These are phyloP conservation scores for Napeogenes sylphis DNA, from an alignment of 2,888 invertebrate species.

Conservation along the genomic window DNA sequence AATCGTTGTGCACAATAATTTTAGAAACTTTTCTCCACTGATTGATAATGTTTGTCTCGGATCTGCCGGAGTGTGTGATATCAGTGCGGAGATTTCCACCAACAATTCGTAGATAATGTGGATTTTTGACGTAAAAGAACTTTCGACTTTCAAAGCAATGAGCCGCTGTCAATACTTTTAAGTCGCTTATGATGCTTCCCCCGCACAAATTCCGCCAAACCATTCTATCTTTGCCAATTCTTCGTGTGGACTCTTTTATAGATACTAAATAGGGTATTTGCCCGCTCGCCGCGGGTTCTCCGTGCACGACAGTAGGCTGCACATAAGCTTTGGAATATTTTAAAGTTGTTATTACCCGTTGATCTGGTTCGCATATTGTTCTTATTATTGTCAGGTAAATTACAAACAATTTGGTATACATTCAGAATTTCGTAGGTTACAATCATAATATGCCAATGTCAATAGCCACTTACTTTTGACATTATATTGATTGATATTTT, in stretches of 20 bases:
- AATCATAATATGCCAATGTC: not conserved
- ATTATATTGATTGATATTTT: not conserved
- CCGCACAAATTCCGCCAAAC: slow-evolving; percentile 57
- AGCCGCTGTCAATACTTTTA: slow-evolving; percentile 52
- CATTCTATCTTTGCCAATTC: slow-evolving; percentile 9
- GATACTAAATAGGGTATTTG: slow-evolving; percentile 57
- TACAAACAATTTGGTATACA: slow-evolving; percentile 26
- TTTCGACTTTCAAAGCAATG: slow-evolving; percentile 58
- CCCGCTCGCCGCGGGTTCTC: slow-evolving; percentile 38
- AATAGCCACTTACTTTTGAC: not conserved
- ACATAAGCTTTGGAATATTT: slow-evolving; percentile 46
- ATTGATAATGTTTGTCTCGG: slow-evolving; percentile 33
- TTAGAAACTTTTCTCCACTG: slow-evolving; percentile 40
- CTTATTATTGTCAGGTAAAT: slow-evolving; percentile 15
- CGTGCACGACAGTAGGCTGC: slow-evolving; percentile 49
- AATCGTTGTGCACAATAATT: slow-evolving; percentile 35
- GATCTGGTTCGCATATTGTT: slow-evolving; percentile 37
- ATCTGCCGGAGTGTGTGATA: slow-evolving; percentile 37
- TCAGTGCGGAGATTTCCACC: slow-evolving; percentile 46
- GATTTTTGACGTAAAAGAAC: slow-evolving; percentile 41
- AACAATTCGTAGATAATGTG: slow-evolving; percentile 40
- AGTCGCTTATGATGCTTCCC: slow-evolving; percentile 49
- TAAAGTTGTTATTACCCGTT: slow-evolving; percentile 49
- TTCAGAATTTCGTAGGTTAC: slow-evolving; percentile 26
- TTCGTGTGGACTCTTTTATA: slow-evolving; percentile 42